Evolutionary conservation across 2,888 invertebrate species (phyloP), one percentile per base, ranked within the genome.

Genomic region (Hetaerina titia): DNA sequence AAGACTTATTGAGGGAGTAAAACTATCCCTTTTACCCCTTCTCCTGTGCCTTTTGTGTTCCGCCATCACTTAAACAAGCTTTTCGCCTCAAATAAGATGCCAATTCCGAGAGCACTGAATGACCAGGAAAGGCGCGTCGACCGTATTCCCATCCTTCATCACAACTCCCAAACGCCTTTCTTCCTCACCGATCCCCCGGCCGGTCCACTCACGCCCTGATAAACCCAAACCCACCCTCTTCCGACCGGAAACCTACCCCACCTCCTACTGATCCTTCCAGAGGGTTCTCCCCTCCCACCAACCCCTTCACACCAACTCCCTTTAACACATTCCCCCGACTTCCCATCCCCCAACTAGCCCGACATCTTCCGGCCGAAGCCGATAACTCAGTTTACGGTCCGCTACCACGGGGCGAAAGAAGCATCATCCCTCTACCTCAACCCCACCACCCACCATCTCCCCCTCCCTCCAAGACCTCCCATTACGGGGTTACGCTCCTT

Each of bases 381-480:
- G 89, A 89, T 89, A 89, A 89, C 89, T 89, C 89, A 89, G 58
- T 89, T 89, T 89, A 89, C 19, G 57, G 89, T 89, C 89, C 89
- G 31, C 89, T 89, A 57, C 89, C 11, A 31, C 58, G 57, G 58
- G 58, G 13, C 57, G 22, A 89, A 89, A 89, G 58, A 89, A 57
- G 22, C 89, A 15, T 22, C 89, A 56, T 15, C n/a, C 57, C 58
- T 17, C 19, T 7, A 8, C 22, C 31, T 88, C 56, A 57, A 45
- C 88, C 87, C 87, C 31, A 15, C 31, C 88, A 22, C 88, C 22
- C 2, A 19, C 89, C 57, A 22, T 19, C 22, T 6, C 22, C 22
- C 1, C 58, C 25, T 31, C 31, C 22, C 9, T 0, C 81, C 2
- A 81, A 22, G 22, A 22, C 6, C 89, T 58, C 89, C 58, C 89